These are phyloP conservation scores for Sula dactylatra DNA, from an alignment of 2,113 vertebrate genomes.

Conservation along the genomic window DNA sequence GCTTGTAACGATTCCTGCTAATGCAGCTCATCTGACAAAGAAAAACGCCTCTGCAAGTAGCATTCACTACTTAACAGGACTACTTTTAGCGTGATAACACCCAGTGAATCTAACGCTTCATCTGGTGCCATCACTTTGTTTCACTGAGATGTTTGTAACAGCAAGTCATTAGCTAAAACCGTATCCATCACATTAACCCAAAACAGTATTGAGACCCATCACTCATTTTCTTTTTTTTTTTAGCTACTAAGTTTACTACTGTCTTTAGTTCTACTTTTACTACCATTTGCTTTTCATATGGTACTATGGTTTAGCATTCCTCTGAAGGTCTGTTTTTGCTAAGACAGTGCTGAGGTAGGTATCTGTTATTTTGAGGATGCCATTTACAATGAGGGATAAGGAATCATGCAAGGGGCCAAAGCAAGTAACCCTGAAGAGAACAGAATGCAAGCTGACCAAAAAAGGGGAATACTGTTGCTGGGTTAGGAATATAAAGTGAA, in stretches of 20 bases:
- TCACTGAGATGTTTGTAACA: background rate
- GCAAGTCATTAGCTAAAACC: background rate
- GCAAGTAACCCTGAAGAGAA: background rate
- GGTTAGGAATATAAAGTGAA: background rate
- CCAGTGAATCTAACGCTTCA: background rate
- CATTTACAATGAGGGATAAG: background rate
- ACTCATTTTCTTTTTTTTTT: background rate
- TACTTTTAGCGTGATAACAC: background rate
- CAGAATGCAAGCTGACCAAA: background rate
- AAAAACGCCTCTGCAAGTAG: background rate
- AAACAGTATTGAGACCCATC: background rate
- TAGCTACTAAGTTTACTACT: background rate
- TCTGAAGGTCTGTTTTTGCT: background rate
- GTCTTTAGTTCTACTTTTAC: background rate
- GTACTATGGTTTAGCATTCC: background rate
- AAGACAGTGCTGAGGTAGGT: background rate
- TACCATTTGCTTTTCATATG: background rate
- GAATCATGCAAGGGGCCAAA: background rate
- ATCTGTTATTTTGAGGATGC: background rate
- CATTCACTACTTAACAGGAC: background rate
- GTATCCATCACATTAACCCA: background rate
- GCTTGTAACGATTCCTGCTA: background rate
- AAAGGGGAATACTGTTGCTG: background rate
- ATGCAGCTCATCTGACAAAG: background rate
- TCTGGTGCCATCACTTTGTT: background rate